These are phyloP conservation scores for Remorina albescens DNA, from an alignment of 2,797 vertebrate genomes.

Conservation along the genomic window DNA sequence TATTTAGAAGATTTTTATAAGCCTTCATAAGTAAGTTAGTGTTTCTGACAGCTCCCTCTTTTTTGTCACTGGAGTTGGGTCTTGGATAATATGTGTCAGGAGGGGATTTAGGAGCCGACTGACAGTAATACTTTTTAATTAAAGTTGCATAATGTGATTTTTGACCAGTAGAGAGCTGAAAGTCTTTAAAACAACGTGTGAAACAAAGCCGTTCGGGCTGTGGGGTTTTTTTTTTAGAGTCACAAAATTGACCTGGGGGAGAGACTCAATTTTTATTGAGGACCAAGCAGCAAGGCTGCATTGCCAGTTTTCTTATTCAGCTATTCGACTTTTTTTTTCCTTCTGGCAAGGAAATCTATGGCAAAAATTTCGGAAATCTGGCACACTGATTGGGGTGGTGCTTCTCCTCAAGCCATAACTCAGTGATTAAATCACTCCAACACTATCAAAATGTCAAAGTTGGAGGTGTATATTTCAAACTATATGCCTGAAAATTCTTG, in stretches of 20 bases:
- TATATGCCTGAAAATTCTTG: too few relatives aligned
- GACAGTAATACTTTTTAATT: conserved; percentile 16
- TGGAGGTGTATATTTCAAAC: too few relatives aligned
- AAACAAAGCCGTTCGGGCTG: conserved; percentile 1
- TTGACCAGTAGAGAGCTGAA: conserved; percentile 25
- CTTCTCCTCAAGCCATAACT: too few relatives aligned
- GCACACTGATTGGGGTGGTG: too few relatives aligned
- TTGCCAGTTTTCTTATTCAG: too few relatives aligned
- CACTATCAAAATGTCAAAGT: too few relatives aligned
- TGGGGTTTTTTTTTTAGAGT: neutral
- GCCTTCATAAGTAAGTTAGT: conserved; percentile 54
- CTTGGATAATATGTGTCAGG: conserved; percentile 45
- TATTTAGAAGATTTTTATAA: conserved; percentile 58
- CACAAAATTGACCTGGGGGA: neutral
- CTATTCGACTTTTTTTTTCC: too few relatives aligned
- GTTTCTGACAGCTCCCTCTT: conserved; percentile 59
- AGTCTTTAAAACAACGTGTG: neutral
- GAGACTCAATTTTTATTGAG: too few relatives aligned
- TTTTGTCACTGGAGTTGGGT: conserved; percentile 39
- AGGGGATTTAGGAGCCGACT: conserved; percentile 36
- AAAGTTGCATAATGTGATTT: conserved; percentile 20
- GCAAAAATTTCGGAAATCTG: too few relatives aligned
- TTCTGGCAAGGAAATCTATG: too few relatives aligned
- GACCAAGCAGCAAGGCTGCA: too few relatives aligned
- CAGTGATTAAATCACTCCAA: too few relatives aligned